Evolutionary conservation across 1,140 invertebrate species (phyloP), one percentile per base, ranked within the genome.

Genomic region (Drosophila sp.): DNA sequence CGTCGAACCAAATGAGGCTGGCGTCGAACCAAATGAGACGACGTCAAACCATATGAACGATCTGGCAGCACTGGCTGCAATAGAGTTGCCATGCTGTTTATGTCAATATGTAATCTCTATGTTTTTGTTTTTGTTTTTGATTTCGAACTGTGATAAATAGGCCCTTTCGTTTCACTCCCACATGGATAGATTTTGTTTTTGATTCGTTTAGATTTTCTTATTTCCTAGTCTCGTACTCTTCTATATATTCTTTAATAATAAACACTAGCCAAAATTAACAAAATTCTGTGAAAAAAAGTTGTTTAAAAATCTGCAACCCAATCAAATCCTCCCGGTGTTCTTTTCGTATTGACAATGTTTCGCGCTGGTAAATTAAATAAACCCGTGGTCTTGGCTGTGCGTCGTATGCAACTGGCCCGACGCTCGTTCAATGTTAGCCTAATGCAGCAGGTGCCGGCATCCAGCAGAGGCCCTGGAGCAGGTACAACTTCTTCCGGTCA

Each of bases 261-360:
- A 27, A 50, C 25, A 50, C 25, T 27, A 25, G 1, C 23, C 23
- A 25, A 50, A 50, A 27, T 27, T 50, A 1, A 25, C 44, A 50
- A 50, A 50, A 50, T 50, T 50, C 44, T 4, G 8, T 10, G 17
- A 50, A 10, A 50, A 50, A 50, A 47, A 50, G 23, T 50, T 27
- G 44, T 17, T 17, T 17, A 1, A 60, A 65, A 54, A 10, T 41
- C 32, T 58, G 54, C 38, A 44, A 33, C n/a, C 47, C 82, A 69
- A 85, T n/a, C 8, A 85, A 85, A 78, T 79, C 41, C 44, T 79
- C 41, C 44, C 44, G 44, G 23, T 7, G 62, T 57, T 29, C 29
- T 29, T 33, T 55, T 72, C 40, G 30, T 38, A 11, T 3, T 38
- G 3, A 71, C 74, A 86, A 85, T 85, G 82, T 81, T 85, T 67